Base-by-base conservation (phyloP, 2,113 vertebrate species). In the Gobio gobio region DNA sequence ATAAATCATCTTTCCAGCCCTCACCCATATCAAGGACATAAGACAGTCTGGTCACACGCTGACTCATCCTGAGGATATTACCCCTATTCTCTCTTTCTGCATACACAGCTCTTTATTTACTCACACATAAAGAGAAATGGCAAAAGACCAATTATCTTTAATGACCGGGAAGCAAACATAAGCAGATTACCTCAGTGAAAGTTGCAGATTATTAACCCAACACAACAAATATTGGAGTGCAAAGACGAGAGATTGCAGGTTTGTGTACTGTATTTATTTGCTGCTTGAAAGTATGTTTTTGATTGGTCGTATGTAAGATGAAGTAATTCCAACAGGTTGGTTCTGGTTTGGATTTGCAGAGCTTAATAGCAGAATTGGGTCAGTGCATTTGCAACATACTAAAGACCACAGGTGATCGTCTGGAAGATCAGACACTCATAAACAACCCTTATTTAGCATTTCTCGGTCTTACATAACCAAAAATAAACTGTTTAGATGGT, bases 311-410 rank as follows among this genome's bases (percentile, higher is more conserved):
- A 56, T 68, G 58, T 74, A n/a, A 58, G 43, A 22, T n/a, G 59
- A 33, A 24, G 74, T 78, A 40, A 72, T 54, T 43, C 29, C 8
- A 33, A 54, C 85, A 66, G 78, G 85, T 29, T 66, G 40, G 26
- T 75, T 75, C 78, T 84, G 82, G 73, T 63, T 26, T 45, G 79
- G 87, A 88, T 88, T 88, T 85, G 63, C 8, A 59, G n/a, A 78
- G 87, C 43, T 88, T 74, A 78, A n/a, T 29, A 54, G 3, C 49
- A 56, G 49, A 87, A 76, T 72, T 85, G 83, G 73, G 87, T 83
- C 83, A 83, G 40, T 85, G 22, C 18, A 22, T 70, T 66, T 66
- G 66, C 45, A 73, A 29, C 82, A 75, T 26, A 12, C 4, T 70
- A 58, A 75, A 84, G 13, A 83, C 75, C 51, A 40, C 76, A 78